phyloP scores from a whole-genome alignment of 2,797 vertebrate species.

The Apogon hyalosoma region DNA sequence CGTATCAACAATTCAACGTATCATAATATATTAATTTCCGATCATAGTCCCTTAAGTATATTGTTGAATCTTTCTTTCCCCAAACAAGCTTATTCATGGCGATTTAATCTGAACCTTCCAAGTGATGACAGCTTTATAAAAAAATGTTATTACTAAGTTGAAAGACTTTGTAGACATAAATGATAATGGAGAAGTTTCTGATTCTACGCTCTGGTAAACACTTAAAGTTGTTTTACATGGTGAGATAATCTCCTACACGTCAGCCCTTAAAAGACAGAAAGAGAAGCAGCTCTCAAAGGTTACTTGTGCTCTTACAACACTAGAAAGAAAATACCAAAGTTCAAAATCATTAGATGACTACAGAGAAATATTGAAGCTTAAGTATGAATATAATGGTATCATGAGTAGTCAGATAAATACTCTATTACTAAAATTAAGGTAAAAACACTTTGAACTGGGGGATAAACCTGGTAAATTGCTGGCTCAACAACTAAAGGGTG shows the following conservation, averaged over 20 bases:
- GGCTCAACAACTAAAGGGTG: not conserved
- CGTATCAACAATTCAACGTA: not conserved
- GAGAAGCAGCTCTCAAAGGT: not conserved
- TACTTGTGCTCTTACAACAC: not conserved
- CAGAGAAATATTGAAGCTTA: slow-evolving; percentile 4
- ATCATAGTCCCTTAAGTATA: not conserved
- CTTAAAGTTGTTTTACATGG: no score
- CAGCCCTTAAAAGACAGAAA: not conserved
- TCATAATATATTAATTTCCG: slow-evolving; percentile 13
- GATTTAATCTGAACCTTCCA: not conserved
- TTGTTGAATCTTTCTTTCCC: slow-evolving; percentile 4
- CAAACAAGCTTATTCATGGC: slow-evolving; percentile 8
- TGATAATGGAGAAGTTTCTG: slow-evolving; percentile 1
- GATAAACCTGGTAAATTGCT: not conserved
- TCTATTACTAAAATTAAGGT: slow-evolving; percentile 1
- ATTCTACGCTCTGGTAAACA: not conserved
- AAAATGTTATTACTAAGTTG: not conserved
- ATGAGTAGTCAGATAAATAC: not conserved
- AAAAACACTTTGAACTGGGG: slow-evolving; percentile 3
- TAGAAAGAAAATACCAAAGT: not conserved
- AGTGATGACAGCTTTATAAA: not conserved
- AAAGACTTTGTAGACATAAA: slow-evolving; percentile 2
- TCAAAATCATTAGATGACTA: not conserved
- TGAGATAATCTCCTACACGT: no score
- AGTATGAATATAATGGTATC: slow-evolving; percentile 7